Evolutionary conservation across 2,888 invertebrate genomes (phyloP).

Genomic region (Zygothrica quintamaculata): DNA sequence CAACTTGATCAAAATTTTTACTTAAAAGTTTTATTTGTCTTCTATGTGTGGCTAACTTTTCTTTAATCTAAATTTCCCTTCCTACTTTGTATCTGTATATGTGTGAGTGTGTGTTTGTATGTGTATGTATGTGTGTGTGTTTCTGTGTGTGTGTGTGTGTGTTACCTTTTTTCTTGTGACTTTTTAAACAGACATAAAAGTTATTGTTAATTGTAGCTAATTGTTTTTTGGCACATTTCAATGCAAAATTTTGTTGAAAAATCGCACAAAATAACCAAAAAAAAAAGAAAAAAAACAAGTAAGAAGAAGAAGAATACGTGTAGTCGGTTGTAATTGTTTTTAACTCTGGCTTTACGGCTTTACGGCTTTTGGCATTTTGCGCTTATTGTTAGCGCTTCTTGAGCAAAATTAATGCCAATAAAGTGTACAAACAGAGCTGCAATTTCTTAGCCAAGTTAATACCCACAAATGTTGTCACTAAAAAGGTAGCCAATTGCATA

Average conservation of each 20-base stretch:
- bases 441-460: conserved; percentile 54
- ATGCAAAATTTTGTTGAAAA: conserved; percentile 67
- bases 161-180: background rate
- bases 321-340: too few species aligned
- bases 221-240: conserved; percentile 72
- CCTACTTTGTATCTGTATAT: too few species aligned
- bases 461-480: conserved; percentile 64
- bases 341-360: conserved; percentile 41
- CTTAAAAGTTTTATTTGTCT: too few species aligned
- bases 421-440: conserved; percentile 53
- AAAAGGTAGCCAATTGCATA: conserved; percentile 73
- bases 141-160: too few species aligned
- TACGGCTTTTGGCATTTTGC: conserved; percentile 54
- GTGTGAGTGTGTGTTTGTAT: too few species aligned
- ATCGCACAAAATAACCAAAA: conserved; percentile 74
- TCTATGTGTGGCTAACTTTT: too few species aligned
- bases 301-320: too few species aligned
- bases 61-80: too few species aligned
- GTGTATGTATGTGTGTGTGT: too few species aligned
- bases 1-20: too few species aligned
- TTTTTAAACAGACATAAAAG: conserved; percentile 39
- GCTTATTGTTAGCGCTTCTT: background rate
- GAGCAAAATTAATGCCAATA: conserved; percentile 54
- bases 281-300: too few species aligned
- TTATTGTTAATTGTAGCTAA: conserved; percentile 72